phyloP scores from a whole-genome alignment of 2,113 vertebrate genomes.

The Cynoglossus semilaevis region DNA sequence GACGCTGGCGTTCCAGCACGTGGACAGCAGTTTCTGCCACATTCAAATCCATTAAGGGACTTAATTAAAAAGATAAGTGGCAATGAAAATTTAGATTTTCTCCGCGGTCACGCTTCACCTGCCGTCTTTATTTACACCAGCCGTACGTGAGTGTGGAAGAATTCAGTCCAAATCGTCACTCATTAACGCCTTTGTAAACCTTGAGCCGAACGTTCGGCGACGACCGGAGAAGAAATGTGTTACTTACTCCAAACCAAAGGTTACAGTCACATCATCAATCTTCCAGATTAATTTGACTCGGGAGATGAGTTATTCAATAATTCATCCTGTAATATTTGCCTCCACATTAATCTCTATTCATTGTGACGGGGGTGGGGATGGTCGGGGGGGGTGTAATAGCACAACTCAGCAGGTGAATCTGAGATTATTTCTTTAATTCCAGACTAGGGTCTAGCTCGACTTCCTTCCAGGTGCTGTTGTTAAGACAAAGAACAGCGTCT shows the following conservation, averaged over 20 bases:
- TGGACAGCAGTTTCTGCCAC: conserved; percentile 29
- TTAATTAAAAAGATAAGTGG: conserved; percentile 62
- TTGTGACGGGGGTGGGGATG: conserved; percentile 71
- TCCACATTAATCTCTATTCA: conserved; percentile 74
- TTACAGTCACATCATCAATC: conserved; percentile 70
- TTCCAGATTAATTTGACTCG: conserved; percentile 69
- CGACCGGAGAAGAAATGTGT: conserved; percentile 58
- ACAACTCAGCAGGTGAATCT: conserved; percentile 75
- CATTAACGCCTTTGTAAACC: conserved; percentile 40
- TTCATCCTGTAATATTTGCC: conserved; percentile 73
- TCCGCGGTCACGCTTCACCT: conserved; percentile 25
- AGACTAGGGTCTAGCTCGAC: conserved; percentile 26
- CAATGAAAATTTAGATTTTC: conserved; percentile 35
- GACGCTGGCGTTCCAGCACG: too few relatives aligned
- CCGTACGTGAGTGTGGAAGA: conserved; percentile 40
- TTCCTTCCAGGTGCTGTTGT: conserved; percentile 55
- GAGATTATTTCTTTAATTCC: conserved; percentile 71
- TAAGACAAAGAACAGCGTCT: conserved; percentile 34
- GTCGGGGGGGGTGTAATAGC: too few relatives aligned
- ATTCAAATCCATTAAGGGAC: conserved; percentile 55
- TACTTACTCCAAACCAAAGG: conserved; percentile 57
- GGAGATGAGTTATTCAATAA: conserved; percentile 74
- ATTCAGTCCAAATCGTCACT: conserved; percentile 55
- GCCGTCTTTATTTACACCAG: conserved; percentile 49
- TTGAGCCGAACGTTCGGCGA: conserved; percentile 23